These are phyloP conservation scores for Gryllus longicercus DNA, from an alignment of 2,888 invertebrate genomes.

Conservation along the genomic window DNA sequence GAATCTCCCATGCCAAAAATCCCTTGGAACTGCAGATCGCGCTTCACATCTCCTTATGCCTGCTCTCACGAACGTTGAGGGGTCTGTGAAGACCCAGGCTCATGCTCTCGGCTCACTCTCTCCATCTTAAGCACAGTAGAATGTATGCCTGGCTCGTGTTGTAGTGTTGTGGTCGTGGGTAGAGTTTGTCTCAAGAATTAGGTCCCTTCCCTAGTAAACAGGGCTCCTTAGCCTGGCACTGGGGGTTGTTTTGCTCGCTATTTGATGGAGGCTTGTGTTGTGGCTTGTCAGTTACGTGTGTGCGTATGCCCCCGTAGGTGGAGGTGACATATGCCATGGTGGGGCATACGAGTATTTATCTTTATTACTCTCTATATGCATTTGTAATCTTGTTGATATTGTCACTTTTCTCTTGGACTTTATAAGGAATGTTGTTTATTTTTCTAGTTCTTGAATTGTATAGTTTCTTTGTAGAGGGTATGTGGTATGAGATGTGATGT, in stretches of 20 bases:
- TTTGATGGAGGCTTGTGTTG: not conserved
- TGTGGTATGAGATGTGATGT: not conserved
- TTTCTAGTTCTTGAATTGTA: too few relatives aligned
- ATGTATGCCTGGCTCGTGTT: conserved; percentile 1
- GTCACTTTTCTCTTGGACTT: not conserved
- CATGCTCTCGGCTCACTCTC: not conserved
- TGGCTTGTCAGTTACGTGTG: not conserved
- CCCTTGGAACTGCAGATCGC: too few relatives aligned
- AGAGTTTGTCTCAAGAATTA: not conserved
- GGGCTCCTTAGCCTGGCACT: too few relatives aligned
- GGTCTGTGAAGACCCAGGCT: too few relatives aligned
- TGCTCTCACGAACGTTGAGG: too few relatives aligned
- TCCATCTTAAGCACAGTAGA: not conserved
- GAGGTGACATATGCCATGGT: not conserved
- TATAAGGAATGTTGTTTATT: not conserved
- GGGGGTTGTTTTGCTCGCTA: not conserved
- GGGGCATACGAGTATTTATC: not conserved
- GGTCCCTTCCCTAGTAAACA: not conserved
- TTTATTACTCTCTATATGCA: not conserved
- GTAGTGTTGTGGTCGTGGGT: conserved; percentile 4
- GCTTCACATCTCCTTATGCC: too few relatives aligned
- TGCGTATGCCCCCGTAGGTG: not conserved
- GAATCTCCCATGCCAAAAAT: too few relatives aligned
- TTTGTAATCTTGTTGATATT: not conserved
- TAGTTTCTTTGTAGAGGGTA: not conserved